phyloP scores from a whole-genome alignment of 1,140 invertebrate genomes.

The Nylanderia fulva region DNA sequence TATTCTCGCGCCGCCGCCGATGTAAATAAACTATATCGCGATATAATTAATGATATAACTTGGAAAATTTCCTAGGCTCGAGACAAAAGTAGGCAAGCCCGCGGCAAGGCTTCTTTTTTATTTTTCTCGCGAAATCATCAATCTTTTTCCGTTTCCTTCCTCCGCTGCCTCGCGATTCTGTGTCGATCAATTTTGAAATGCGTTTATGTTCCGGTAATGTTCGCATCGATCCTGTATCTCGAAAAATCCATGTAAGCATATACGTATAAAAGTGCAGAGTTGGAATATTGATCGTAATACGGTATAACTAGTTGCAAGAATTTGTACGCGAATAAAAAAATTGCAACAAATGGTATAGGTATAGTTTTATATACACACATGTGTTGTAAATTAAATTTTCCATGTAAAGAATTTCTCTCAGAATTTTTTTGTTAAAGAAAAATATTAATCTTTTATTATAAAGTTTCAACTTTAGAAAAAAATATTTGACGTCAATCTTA shows the following conservation, averaged over 20 bases:
- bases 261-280: slow-evolving; percentile 25
- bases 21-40: slow-evolving; percentile 67
- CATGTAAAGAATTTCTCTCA: not conserved
- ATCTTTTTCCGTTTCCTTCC: slow-evolving; percentile 55
- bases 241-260: slow-evolving; percentile 31
- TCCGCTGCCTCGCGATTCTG: slow-evolving; percentile 11
- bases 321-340: slow-evolving; percentile 9
- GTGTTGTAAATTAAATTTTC: not conserved
- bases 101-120: slow-evolving; percentile 4
- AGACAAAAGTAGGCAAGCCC: slow-evolving; percentile 53
- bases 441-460: too few relatives aligned
- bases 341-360: not conserved
- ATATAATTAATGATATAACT: slow-evolving; percentile 72
- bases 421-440: too few relatives aligned
- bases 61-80: slow-evolving; percentile 61
- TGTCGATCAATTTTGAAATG: slow-evolving; percentile 55
- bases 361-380: not conserved
- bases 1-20: not conserved
- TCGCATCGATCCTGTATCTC: slow-evolving; percentile 37
- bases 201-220: slow-evolving; percentile 53
- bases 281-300: slow-evolving; percentile 39
- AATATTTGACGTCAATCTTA: not conserved
- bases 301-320: slow-evolving; percentile 11
- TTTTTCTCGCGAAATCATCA: slow-evolving; percentile 46
- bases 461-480: not conserved